These are phyloP conservation scores for Oscheius sp. DNA, from an alignment of 1,140 invertebrate species.

Conservation along the genomic window DNA sequence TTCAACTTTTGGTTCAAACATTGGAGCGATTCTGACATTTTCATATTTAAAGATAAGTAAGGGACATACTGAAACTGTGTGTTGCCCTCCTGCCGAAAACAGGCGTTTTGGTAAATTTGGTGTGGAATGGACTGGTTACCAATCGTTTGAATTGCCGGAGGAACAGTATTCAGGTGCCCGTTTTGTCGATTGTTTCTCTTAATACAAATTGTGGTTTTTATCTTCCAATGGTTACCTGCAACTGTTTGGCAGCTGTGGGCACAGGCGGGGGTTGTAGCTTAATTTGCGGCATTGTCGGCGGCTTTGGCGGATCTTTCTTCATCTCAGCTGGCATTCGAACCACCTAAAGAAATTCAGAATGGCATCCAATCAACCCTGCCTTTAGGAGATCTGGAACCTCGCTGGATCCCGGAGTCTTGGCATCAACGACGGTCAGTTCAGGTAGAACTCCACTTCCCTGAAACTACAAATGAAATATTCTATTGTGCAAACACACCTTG, in stretches of 20 bases:
- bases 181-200: too few relatives aligned
- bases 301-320: neutral
- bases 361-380: neutral
- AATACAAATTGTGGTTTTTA: too few relatives aligned
- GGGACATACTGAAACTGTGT: too few relatives aligned
- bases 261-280: neutral
- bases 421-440: constrained; percentile 23
- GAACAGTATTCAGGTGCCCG: too few relatives aligned
- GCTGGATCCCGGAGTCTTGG: constrained; percentile 15
- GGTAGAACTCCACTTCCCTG: constrained; percentile 6
- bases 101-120: too few relatives aligned
- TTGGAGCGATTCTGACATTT: neutral
- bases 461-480: constrained; percentile 4
- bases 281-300: neutral
- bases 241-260: neutral
- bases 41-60: too few relatives aligned
- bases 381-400: neutral
- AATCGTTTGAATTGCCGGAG: too few relatives aligned
- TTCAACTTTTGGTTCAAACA: constrained; percentile 46
- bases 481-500: neutral
- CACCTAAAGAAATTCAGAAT: neutral
- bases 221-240: too few relatives aligned
- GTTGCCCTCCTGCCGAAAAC: too few relatives aligned
- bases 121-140: too few relatives aligned
- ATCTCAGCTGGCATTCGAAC: constrained; percentile 4